A percentile compares a stretch with the other conserved stretches of the same genome.
Conservation (phyloP, 1,140 invertebrate genomes). For the Ips typographus region DNA sequence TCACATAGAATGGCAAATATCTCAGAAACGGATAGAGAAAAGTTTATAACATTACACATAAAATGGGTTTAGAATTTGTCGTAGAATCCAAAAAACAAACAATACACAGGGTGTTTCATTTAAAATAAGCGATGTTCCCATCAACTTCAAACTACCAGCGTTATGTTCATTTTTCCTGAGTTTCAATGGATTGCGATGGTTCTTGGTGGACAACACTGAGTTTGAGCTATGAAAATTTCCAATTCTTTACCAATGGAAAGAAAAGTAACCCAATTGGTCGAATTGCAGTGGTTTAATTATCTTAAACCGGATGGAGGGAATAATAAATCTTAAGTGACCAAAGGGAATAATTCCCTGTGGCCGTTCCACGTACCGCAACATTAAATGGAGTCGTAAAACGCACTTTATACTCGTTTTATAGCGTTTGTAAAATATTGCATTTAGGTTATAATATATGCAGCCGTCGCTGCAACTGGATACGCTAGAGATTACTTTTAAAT, state of each 20-base stretch:
- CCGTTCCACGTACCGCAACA: constrained; percentile 51
- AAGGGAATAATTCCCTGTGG: constrained; percentile 47
- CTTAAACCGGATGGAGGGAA: constrained; percentile 50
- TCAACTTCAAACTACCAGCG: too few species aligned
- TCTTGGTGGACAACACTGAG: too few species aligned
- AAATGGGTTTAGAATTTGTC: too few species aligned
- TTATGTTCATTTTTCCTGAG: too few species aligned
- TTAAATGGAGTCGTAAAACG: constrained; percentile 53
- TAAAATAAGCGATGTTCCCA: too few species aligned
- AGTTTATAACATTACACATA: too few species aligned
- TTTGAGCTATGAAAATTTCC: too few species aligned
- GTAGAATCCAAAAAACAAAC: too few species aligned
- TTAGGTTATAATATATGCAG: constrained; percentile 53
- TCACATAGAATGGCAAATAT: too few species aligned
- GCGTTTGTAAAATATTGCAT: constrained; percentile 55
- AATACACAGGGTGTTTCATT: too few species aligned
- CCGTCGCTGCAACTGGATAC: constrained; percentile 41
- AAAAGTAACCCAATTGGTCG: neutral
- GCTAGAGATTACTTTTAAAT: constrained; percentile 25
- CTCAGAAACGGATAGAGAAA: too few species aligned
- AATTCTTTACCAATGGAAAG: constrained; percentile 1
- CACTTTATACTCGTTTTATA: constrained; percentile 54
- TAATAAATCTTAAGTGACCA: constrained; percentile 54
- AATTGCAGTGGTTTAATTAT: constrained; percentile 47
- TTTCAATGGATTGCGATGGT: too few species aligned